Conservation (phyloP, 2,888 invertebrate species). For the Hylaea fasciaria region DNA sequence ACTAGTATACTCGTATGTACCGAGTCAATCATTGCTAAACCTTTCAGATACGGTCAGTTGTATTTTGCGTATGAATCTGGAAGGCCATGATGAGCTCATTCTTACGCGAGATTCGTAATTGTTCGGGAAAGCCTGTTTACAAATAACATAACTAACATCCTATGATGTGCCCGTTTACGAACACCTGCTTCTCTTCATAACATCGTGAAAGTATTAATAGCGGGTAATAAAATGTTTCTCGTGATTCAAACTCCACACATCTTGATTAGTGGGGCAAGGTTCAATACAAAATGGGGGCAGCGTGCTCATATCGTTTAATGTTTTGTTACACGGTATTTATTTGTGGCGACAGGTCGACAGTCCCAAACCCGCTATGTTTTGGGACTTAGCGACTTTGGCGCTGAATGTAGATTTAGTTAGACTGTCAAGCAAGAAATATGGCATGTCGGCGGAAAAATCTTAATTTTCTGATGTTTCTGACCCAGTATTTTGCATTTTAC, state of each 20-base stretch:
- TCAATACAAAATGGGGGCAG: constrained; percentile 46
- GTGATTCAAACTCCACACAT: constrained; percentile 13
- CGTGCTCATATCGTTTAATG: constrained; percentile 51
- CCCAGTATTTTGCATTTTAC: too few relatives aligned
- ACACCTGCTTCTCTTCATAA: constrained; percentile 16
- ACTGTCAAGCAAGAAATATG: too few relatives aligned
- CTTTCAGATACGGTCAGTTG: too few relatives aligned
- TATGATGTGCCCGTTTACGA: constrained; percentile 10
- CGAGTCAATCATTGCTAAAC: too few relatives aligned
- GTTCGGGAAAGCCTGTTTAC: constrained; percentile 33
- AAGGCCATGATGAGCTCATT: too few relatives aligned
- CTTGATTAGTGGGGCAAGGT: constrained; percentile 50
- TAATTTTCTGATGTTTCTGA: too few relatives aligned
- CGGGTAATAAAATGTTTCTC: constrained; percentile 7
- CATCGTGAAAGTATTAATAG: constrained; percentile 17
- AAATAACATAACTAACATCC: constrained; percentile 27
- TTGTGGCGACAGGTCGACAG: constrained; percentile 41
- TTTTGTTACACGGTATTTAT: constrained; percentile 48
- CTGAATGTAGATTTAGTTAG: too few relatives aligned
- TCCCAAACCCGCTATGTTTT: not conserved
- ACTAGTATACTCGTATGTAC: too few relatives aligned
- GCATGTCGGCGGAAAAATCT: too few relatives aligned
- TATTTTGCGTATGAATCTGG: too few relatives aligned
- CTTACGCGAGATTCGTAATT: not conserved
- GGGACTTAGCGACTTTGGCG: too few relatives aligned